Evolutionary conservation across 2,113 vertebrate genomes (phyloP), one percentile per base, ranked within the genome.

Genomic region (Neodontobutis hainanensis): DNA sequence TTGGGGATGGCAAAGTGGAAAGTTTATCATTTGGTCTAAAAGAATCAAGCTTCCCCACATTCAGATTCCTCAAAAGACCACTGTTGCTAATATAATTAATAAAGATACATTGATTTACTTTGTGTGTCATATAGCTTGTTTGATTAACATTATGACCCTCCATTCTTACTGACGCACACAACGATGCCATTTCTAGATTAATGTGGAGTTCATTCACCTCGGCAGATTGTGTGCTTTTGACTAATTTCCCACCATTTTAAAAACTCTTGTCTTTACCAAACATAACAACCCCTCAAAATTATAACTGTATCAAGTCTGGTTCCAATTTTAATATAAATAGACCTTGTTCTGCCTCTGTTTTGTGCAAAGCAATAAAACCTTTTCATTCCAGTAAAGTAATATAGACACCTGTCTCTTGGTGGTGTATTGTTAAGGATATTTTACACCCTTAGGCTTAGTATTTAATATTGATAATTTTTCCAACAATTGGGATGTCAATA

Each of bases 361-460:
- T 75, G 52, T 76, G 79, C 81, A 83, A 84, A 73, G 62, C 61
- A 65, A 68, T 82, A 75, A 73, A 86, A 72, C 72, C 45, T 72
- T 75, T 72, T 43, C 42, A 47, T 61, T 75, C 44, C 9, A 60
- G 55, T 65, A 49, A 9, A 40, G 32, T 35, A 65, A 19, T 57
- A 32, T 34, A 78, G 32, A 8, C 79, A 88, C 80, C 82, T 86
- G 81, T 58, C 42, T 81, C 48, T 19, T 51, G 50, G 35, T 64
- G 38, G 57, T 56, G 7, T 55, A 14, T 62, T 12, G 51, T 46
- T 70, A 57, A 14, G n/a, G 45, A 47, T 52, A 50, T 52, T 68
- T 40, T 66, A 68, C 57, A 57, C 44, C 38, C 34, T 48, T 8
- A 49, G 12, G 65, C 45, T 64, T 58, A 35, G 44, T 70, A 57